Percentiles rank a stretch among this genome's conserved stretches.
phyloP scores from a whole-genome alignment of 2,797 vertebrate species.

The Cuculus canorus region DNA sequence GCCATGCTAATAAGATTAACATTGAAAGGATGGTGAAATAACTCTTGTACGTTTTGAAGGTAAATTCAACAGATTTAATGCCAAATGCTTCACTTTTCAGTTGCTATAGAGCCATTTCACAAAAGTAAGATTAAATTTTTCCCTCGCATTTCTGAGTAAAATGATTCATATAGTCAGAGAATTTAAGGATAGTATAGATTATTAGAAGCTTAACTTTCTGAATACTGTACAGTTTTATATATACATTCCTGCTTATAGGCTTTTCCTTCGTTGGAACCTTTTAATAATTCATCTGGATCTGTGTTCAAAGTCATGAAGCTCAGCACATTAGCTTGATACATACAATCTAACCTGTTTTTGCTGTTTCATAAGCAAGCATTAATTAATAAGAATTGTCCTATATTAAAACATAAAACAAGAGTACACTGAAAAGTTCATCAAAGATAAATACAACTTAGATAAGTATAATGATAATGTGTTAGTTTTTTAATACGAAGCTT shows the following conservation, averaged over 20 bases:
- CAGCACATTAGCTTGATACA: not conserved
- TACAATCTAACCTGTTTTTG: not conserved
- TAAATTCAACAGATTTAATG: conserved; percentile 5
- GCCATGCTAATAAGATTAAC: conserved; percentile 20
- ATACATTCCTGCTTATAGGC: not conserved
- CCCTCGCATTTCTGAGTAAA: not conserved
- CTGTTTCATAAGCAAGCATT: not conserved
- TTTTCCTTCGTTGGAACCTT: not conserved
- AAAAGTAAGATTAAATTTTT: not conserved
- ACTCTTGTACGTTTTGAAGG: not conserved
- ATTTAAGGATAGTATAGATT: not conserved
- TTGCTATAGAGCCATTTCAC: conserved; percentile 42
- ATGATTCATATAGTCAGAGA: not conserved
- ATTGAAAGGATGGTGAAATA: not conserved
- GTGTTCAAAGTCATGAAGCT: not conserved
- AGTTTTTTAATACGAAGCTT: not conserved
- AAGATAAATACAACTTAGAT: conserved; percentile 26
- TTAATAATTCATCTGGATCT: not conserved
- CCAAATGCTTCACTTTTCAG: not conserved
- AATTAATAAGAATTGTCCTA: not conserved
- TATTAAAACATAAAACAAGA: not conserved
- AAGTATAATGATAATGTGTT: not conserved
- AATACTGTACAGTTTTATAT: not conserved
- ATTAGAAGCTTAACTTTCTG: not conserved
- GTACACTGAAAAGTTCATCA: conserved; percentile 8